Evolutionary conservation across 2,797 vertebrate genomes (phyloP), one percentile per base, ranked within the genome.

Genomic region (Danio jaintianensis): DNA sequence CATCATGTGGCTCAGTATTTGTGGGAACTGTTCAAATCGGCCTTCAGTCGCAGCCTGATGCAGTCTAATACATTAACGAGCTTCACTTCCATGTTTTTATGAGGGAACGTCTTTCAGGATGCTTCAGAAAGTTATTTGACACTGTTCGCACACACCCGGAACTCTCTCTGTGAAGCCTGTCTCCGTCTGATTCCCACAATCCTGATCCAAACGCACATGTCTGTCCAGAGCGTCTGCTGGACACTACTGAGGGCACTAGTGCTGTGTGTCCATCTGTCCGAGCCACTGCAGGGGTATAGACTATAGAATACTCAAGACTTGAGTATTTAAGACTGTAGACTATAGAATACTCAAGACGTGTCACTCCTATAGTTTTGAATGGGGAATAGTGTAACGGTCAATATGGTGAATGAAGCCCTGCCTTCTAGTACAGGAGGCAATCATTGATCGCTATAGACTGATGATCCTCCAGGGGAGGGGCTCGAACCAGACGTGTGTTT

Each of bases 41-140:
- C n/a, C 53, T 0, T 56, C 18, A 72, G n/a, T 56, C 15, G 52
- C 52, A 10, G 18, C 18, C 52, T 69, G 55, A 22, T 10, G 52
- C 52, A 10, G 18, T 18, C 52, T 69, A 55, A 22, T 10, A 6
- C 6, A 40, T 56, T 5, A 16, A 45, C 43, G 10, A 22, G 15
- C 13, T 56, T 38, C 15, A 29, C 20, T 50, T 20, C 20, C 50
- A 56, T 5, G 69, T 7, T 73, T 70, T 73, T 45, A 73, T 45
- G 6, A 56, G 53, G 11, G 70, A 58, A 45, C 15, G 0, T 73
- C 42, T 73, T 29, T 45, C n/a, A 56, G n/a, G 50, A 42, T 0
- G 52, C 56, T 45, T 72, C 13, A 45, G 55, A 73, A 73, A 59
- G 70, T 73, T 47, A 73, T 73, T 4, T n/a, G 70, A 73, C 40